Evolutionary conservation across 2,888 invertebrate species (phyloP).

Genomic region (Abrostola tripartita): DNA sequence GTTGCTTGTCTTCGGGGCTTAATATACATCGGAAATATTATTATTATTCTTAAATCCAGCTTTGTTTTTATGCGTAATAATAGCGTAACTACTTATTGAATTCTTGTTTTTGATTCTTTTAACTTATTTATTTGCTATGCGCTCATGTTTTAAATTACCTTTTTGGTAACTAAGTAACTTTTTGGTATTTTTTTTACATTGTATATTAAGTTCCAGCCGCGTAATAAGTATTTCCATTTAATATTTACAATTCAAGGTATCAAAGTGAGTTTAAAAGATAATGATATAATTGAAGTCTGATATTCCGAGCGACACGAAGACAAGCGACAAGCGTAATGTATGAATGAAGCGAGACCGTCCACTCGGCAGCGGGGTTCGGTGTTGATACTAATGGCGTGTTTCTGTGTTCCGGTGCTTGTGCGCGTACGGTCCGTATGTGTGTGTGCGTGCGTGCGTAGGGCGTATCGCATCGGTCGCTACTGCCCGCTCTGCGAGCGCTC

Average conservation of each 20-base stretch:
- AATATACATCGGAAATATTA: constrained; percentile 14
- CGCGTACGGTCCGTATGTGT: constrained; percentile 83
- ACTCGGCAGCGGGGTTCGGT: constrained; percentile 59
- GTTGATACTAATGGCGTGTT: constrained; percentile 86
- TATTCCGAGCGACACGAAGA: constrained; percentile 58
- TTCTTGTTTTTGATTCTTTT: background rate
- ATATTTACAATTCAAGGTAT: constrained; percentile 1
- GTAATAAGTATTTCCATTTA: background rate
- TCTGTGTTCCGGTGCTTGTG: constrained; percentile 87
- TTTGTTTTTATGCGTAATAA: background rate
- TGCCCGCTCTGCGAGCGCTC: constrained; percentile 92
- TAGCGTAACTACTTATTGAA: background rate
- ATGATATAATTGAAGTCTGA: background rate
- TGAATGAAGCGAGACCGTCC: constrained; percentile 61
- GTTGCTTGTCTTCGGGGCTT: constrained; percentile 80
- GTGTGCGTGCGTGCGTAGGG: constrained; percentile 87
- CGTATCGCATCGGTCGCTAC: constrained; percentile 92
- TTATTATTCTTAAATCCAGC: background rate
- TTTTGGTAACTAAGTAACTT: no score
- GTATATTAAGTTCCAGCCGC: background rate
- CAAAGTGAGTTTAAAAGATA: background rate
- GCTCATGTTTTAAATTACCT: background rate
- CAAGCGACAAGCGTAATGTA: constrained; percentile 71
- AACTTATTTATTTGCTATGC: background rate
- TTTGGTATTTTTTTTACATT: background rate